These are phyloP conservation scores for Cichladusa arquata DNA, from an alignment of 2,113 vertebrate genomes.

Conservation along the genomic window DNA sequence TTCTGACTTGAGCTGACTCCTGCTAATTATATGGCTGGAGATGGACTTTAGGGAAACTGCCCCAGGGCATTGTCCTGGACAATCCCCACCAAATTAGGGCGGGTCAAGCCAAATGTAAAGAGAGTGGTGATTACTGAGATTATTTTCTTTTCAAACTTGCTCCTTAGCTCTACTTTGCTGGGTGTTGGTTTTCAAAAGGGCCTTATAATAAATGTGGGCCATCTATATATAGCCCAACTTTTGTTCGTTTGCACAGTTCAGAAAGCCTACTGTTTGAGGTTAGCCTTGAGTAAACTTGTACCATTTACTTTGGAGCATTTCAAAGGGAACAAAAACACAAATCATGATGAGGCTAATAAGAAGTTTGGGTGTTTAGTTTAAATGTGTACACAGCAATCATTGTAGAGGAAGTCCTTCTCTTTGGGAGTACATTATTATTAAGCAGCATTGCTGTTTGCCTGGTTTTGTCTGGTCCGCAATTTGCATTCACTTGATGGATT, in stretches of 20 bases:
- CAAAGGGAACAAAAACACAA: conserved; percentile 73
- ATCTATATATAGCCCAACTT: conserved; percentile 50
- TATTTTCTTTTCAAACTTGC: conserved; percentile 45
- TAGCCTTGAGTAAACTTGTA: conserved; percentile 74
- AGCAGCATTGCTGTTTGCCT: conserved; percentile 80
- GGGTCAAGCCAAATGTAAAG: not conserved
- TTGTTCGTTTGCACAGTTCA: conserved; percentile 40
- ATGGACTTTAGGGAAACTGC: not conserved
- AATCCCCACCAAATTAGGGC: conserved; percentile 5
- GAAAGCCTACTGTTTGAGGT: conserved; percentile 73
- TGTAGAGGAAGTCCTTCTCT: conserved; percentile 72
- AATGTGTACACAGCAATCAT: conserved; percentile 80
- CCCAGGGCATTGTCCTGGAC: not conserved
- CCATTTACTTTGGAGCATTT: conserved; percentile 75
- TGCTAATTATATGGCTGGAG: not conserved
- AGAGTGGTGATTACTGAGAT: conserved; percentile 28
- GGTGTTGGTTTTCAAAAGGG: conserved; percentile 61
- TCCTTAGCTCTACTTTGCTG: conserved; percentile 46
- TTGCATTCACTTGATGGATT: conserved; percentile 84
- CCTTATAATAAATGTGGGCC: conserved; percentile 39
- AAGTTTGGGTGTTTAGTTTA: conserved; percentile 73
- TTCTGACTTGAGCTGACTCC: not conserved
- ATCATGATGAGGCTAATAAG: conserved; percentile 73
- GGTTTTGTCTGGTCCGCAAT: conserved; percentile 80
- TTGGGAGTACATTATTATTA: conserved; percentile 73